These are phyloP conservation scores for Polyommatus icarus DNA, from an alignment of 2,888 invertebrate species.

Conservation along the genomic window DNA sequence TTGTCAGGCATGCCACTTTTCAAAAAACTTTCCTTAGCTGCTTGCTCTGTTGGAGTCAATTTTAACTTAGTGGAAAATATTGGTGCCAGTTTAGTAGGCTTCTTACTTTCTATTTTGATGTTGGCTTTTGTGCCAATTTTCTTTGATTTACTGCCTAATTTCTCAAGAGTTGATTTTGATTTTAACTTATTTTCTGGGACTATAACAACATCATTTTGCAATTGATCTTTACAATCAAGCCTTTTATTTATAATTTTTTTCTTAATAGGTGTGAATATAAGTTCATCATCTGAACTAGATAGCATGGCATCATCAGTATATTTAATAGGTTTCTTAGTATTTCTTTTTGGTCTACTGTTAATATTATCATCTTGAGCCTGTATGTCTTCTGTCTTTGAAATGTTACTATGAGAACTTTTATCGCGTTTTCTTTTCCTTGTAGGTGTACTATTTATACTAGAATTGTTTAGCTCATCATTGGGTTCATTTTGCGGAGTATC, in stretches of 20 bases:
- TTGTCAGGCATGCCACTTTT: constrained; percentile 86
- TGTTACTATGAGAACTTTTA: constrained; percentile 36
- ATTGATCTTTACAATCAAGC: constrained; percentile 22
- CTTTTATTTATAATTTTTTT: constrained; percentile 47
- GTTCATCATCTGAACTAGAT: constrained; percentile 69
- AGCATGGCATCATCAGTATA: constrained; percentile 57
- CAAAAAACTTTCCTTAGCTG: constrained; percentile 85
- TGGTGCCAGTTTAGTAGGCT: constrained; percentile 82
- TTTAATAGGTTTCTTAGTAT: constrained; percentile 63
- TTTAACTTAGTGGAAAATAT: constrained; percentile 83
- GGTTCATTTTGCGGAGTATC: background rate
- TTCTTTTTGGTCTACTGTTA: constrained; percentile 60
- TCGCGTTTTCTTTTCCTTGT: constrained; percentile 48
- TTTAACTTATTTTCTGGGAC: background rate
- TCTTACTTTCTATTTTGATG: constrained; percentile 38
- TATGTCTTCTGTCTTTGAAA: constrained; percentile 31
- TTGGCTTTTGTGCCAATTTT: constrained; percentile 33
- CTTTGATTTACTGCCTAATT: background rate
- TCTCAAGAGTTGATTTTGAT: background rate
- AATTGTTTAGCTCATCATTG: constrained; percentile 32
- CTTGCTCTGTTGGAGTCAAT: constrained; percentile 77
- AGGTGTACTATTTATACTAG: constrained; percentile 37
- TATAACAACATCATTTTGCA: background rate
- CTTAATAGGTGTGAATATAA: constrained; percentile 72
- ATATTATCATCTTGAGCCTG: constrained; percentile 29